Evolutionary conservation across 2,113 vertebrate genomes (phyloP), one percentile per base, ranked within the genome.

Genomic region (Fregata magnificens): DNA sequence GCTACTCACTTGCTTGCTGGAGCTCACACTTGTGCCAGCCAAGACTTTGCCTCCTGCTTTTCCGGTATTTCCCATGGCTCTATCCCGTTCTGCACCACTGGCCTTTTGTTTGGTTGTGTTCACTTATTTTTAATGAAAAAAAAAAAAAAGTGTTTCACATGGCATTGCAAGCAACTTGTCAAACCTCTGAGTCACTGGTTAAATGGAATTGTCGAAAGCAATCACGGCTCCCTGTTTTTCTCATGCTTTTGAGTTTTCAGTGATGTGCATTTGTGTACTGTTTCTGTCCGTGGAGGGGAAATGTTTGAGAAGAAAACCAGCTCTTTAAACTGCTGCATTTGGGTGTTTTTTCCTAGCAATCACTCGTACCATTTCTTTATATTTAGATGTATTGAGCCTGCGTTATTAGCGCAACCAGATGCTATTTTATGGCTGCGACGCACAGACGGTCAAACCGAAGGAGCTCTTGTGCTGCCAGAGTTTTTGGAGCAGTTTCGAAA

Each of bases 361-460:
- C 47, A 5, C 65, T 55, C 14, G 26, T 11, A 6, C 55, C 10
- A 1, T 50, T 44, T 76, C 52, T n/a, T 65, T 47, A 5, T 4
- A 15, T 20, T 34, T 31, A 4, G 22, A 8, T 16, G 11, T 3
- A 12, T 4, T 4, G 31, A 21, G 14, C 44, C 55, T 1, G 29
- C 4, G 7, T 34, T 42, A 11, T 2, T 31, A 11, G 52, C n/a
- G 7, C 42, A 6, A 4, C 36, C 70, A 9, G 78, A 2, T 18
- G 66, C 29, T 17, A 2, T 6, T 45, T 6, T 9, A 5, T 1
- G 12, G 31, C n/a, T 5, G 71, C 12, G 2, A 1, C 0, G 0
- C 3, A 1, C 49, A 2, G 40, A 3, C 1, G 44, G 26, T 5
- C 59, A 31, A 25, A 12, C 52, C 2, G 0, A 56, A 13, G 0